Conservation (phyloP, 2,888 invertebrate genomes). For the Ophonus ardosiacus region DNA sequence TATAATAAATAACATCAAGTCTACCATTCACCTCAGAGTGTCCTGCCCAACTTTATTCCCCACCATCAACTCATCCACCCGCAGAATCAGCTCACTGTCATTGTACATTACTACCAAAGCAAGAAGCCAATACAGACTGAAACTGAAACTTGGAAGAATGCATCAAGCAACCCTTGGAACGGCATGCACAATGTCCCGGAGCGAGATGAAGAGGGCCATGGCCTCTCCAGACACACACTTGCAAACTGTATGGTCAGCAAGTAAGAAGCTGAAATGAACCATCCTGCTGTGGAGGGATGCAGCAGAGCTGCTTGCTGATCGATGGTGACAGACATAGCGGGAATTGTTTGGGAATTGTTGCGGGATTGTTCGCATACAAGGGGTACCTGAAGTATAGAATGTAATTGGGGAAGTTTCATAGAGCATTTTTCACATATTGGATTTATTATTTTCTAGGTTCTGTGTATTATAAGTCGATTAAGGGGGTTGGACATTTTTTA, state of each 20-base stretch:
- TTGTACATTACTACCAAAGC: conserved; percentile 24
- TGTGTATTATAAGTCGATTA: too few relatives aligned
- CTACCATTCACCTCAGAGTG: neutral
- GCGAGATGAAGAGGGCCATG: neutral
- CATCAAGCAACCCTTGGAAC: conserved; percentile 34
- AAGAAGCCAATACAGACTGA: conserved; percentile 28
- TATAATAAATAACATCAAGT: neutral
- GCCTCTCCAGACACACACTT: conserved; percentile 45
- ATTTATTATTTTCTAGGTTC: neutral
- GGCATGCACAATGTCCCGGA: conserved; percentile 10
- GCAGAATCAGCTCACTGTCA: conserved; percentile 1
- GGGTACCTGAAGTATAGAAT: neutral
- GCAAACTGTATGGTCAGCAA: conserved; percentile 56
- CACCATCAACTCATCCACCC: conserved; percentile 1
- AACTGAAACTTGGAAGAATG: conserved; percentile 16
- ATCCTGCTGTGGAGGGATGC: conserved; percentile 18
- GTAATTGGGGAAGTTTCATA: neutral
- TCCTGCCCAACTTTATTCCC: neutral
- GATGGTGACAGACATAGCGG: conserved; percentile 27
- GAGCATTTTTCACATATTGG: conserved; percentile 1
- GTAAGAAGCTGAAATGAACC: conserved; percentile 53
- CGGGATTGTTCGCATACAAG: conserved; percentile 21
- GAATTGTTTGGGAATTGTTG: conserved; percentile 30
- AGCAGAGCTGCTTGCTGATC: neutral
- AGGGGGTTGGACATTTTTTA: too few relatives aligned